Conservation (phyloP, 2,113 vertebrate genomes). For the Tyrannus savana region DNA sequence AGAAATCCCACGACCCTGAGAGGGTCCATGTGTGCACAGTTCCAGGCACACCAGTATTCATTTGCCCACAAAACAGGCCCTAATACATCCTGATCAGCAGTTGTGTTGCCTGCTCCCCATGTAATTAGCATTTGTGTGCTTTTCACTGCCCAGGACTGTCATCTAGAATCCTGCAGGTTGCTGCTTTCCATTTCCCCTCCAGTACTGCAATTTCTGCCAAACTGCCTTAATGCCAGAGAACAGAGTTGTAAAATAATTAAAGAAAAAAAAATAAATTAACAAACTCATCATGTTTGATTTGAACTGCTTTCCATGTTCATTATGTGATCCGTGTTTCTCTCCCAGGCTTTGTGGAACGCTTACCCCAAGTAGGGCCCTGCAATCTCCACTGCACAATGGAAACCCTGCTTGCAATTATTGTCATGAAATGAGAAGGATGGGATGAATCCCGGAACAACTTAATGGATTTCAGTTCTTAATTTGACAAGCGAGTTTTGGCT, state of each 20-base stretch:
- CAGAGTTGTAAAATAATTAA: neutral
- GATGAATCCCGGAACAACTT: neutral
- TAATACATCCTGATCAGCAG: slow-evolving; percentile 50
- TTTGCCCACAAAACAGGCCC: slow-evolving; percentile 44
- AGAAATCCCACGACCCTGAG: neutral
- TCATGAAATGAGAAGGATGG: neutral
- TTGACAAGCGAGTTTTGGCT: neutral
- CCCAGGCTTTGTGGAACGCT: neutral
- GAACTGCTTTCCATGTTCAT: neutral
- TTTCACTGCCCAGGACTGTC: slow-evolving; percentile 1
- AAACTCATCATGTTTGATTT: neutral
- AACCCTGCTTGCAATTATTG: neutral
- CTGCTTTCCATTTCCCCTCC: neutral
- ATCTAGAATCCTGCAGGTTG: neutral
- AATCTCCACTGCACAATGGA: neutral
- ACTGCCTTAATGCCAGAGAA: neutral
- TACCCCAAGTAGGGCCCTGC: neutral
- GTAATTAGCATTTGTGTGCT: slow-evolving; percentile 29
- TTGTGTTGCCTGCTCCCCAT: neutral
- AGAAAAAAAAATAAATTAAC: neutral
- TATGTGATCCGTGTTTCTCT: neutral
- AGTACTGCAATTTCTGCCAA: neutral
- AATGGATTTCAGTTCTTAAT: neutral
- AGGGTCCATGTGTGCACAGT: neutral
- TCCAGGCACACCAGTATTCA: slow-evolving; percentile 20